phyloP scores from a whole-genome alignment of 2,113 vertebrate species.

The Syngnathus scovelli region DNA sequence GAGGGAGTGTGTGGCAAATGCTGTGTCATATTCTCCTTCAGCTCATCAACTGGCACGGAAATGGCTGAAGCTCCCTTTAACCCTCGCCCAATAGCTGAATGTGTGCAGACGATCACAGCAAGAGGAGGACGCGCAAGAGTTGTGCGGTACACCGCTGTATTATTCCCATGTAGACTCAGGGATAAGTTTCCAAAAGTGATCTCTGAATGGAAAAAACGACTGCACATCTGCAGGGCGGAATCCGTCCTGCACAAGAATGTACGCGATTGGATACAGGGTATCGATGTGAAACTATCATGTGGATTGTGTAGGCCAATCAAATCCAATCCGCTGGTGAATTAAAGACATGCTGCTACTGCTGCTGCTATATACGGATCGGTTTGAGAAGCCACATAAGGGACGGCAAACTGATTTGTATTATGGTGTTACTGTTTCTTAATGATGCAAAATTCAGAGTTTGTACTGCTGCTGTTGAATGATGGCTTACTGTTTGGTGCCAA shows the following conservation, averaged over 20 bases:
- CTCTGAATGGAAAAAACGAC: conserved; percentile 24
- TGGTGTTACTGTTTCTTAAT: conserved; percentile 49
- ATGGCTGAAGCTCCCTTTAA: conserved; percentile 55
- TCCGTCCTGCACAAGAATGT: conserved; percentile 48
- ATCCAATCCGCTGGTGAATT: conserved; percentile 35
- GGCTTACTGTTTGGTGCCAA: conserved; percentile 32
- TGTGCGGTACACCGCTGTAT: conserved; percentile 22
- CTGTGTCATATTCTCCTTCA: conserved; percentile 41
- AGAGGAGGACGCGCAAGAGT: conserved; percentile 13
- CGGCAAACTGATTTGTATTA: conserved; percentile 52
- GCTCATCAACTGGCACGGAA: conserved; percentile 35
- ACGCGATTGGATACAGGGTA: conserved; percentile 60
- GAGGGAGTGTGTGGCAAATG: conserved; percentile 26
- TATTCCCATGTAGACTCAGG: conserved; percentile 64
- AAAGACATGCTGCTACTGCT: conserved; percentile 26
- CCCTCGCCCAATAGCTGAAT: conserved; percentile 45
- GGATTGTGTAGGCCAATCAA: conserved; percentile 38
- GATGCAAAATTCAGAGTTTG: conserved; percentile 55
- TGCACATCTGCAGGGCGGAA: conserved; percentile 38
- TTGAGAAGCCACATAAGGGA: conserved; percentile 30
- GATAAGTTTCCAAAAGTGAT: conserved; percentile 48
- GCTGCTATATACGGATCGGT: conserved; percentile 20
- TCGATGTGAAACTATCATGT: conserved; percentile 29
- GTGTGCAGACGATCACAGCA: conserved; percentile 20
- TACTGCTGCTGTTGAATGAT: conserved; percentile 41